phyloP scores from a whole-genome alignment of 2,113 vertebrate species.

The rabbit (Oryctolagus cuniculus) region mOryCun1.1 NC_091441.1:25604501-25605000 shows the following conservation, averaged over 20 bases:
- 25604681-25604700: not conserved
- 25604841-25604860: not conserved
- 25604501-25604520: not conserved
- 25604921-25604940: not conserved
- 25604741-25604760: slow-evolving; percentile 32
- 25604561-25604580: slow-evolving; percentile 30
- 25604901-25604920: not conserved
- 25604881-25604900: not conserved
- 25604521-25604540: slow-evolving; percentile 27
- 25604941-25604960: not conserved
- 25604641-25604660: not conserved
- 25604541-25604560: not conserved
- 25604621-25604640: slow-evolving; percentile 20
- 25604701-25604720: not conserved
- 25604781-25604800: not conserved
- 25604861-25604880: not conserved
- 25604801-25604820: not conserved
- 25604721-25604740: slow-evolving; percentile 38
- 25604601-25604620: slow-evolving; percentile 53
- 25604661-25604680: not conserved
- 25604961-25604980: not conserved
- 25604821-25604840: not conserved
- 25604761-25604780: not conserved
- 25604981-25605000: not conserved
- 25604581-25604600: slow-evolving; percentile 57